phyloP scores from a whole-genome alignment of 2,797 vertebrate species.

The Mergus octosetaceus region DNA sequence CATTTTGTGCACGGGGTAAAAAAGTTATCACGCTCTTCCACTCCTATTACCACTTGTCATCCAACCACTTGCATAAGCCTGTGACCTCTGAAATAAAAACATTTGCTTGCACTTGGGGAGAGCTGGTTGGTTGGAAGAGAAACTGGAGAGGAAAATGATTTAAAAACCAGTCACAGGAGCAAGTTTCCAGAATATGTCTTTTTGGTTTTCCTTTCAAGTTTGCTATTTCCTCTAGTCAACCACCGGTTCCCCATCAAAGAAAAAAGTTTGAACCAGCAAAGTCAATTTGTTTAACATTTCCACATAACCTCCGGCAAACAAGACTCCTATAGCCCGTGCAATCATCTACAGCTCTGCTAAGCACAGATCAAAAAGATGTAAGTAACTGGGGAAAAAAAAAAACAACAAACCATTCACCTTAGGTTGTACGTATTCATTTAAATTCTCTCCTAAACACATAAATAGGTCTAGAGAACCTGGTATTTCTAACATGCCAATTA shows the following conservation, averaged over 20 bases:
- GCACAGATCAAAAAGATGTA: neutral
- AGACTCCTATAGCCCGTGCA: neutral
- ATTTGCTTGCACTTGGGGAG: neutral
- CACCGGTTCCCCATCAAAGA: neutral
- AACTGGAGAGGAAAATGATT: conserved; percentile 15
- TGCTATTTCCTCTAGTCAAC: conserved; percentile 47
- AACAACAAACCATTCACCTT: neutral
- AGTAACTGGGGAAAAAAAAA: neutral
- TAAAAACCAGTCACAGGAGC: conserved; percentile 42
- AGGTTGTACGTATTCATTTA: neutral
- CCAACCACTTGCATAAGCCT: neutral
- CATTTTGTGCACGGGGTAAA: neutral
- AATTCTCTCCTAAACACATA: neutral
- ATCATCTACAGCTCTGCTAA: neutral
- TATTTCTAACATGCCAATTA: neutral
- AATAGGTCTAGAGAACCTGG: neutral
- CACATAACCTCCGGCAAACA: neutral
- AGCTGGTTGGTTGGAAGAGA: conserved; percentile 29
- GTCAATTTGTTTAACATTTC: conserved; percentile 15
- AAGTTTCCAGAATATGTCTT: conserved; percentile 29
- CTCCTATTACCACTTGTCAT: neutral
- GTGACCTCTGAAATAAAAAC: conserved; percentile 38
- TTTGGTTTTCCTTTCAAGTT: conserved; percentile 54
- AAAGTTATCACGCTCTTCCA: neutral
- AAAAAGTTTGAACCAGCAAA: neutral